These are phyloP conservation scores for Clytia hemisphaerica DNA, from an alignment of 30 jellyfish, hydroid and myxozoan species.

Conservation along the genomic window DNA sequence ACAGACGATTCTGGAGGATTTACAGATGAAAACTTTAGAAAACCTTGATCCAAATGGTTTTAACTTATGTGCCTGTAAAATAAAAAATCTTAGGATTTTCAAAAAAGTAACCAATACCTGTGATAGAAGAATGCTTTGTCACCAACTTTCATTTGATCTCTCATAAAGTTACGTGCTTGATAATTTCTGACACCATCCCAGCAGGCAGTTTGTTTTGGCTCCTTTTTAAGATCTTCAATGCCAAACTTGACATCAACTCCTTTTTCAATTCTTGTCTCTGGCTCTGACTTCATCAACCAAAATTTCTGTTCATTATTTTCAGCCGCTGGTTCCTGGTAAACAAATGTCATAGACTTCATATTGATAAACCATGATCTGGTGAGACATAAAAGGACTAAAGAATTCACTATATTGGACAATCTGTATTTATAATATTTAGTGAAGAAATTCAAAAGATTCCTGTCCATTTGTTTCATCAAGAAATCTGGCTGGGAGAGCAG, in stretches of 20 bases:
- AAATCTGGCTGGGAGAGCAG: too few relatives aligned
- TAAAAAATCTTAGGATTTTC: neutral
- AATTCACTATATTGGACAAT: too few relatives aligned
- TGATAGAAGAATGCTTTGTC: conserved; percentile 83
- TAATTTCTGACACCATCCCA: conserved; percentile 97
- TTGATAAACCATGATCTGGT: too few relatives aligned
- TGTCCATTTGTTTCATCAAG: too few relatives aligned
- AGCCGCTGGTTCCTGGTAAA: neutral
- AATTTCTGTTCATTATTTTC: conserved; percentile 7
- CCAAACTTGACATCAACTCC: conserved; percentile 93
- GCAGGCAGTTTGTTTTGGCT: conserved; percentile 74
- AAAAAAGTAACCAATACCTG: conserved; percentile 34
- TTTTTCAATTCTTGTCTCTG: conserved; percentile 77
- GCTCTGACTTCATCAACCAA: conserved; percentile 95
- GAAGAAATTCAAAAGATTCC: too few relatives aligned
- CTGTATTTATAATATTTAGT: too few relatives aligned
- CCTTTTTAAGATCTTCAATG: conserved; percentile 69
- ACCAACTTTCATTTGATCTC: conserved; percentile 84
- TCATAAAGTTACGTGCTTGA: conserved; percentile 84
- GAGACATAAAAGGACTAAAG: too few relatives aligned
- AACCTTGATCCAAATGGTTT: neutral
- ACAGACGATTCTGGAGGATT: too few relatives aligned
- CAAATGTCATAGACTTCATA: too few relatives aligned
- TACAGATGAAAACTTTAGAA: too few relatives aligned
- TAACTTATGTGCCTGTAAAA: too few relatives aligned